Base-by-base conservation (phyloP, 2,888 invertebrate genomes). In the Cacoxenus indagator region DNA sequence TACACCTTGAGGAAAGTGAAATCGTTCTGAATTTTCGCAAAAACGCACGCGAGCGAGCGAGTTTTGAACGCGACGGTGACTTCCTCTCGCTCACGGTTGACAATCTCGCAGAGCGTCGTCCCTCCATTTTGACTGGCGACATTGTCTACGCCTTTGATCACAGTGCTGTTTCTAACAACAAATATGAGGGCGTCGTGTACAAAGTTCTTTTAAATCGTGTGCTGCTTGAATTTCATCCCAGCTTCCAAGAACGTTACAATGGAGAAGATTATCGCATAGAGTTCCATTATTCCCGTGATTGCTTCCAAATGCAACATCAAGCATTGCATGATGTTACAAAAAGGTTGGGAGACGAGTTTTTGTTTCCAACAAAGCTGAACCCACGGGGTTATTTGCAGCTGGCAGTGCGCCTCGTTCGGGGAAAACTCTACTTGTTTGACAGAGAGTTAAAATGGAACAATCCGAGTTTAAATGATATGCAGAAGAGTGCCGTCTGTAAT, bases 1-100 rank as follows among this genome's bases (percentile, higher is more conserved):
- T 97, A 0, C 92, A 93, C 86, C 89, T 97, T 74, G 96, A 97
- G 87, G 96, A 97, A 89, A 92, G 96, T 67, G 91, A 93, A 78
- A 88, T 90, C 75, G 90, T 91, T 66, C 86, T 94, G 6, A 89
- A 89, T 70, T 91, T 96, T 76, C 90, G 92, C 68, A 89, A 89
- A 65, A 94, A 92, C 87, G 93, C 94, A 83, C 90, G 92, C 75
- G 89, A 91, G 19, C 91, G 91, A 76, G 92, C 91, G 11, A 90
- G 90, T 79, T 91, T 96, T 76, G 89, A 89, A 65, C 89, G 86
- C 31, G 90, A 89, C 74, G 92, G 92, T 1, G 94, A 95, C 76
- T 96, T 89, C 87, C 89, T 97, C 11, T 90, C 91, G 27, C 88
- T 98, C 69, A 91, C 91, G 84, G 93, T 97, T 57, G 93, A 93